These are phyloP conservation scores for Augochlorella aurata DNA, from an alignment of 2,888 invertebrate species.

Conservation along the genomic window DNA sequence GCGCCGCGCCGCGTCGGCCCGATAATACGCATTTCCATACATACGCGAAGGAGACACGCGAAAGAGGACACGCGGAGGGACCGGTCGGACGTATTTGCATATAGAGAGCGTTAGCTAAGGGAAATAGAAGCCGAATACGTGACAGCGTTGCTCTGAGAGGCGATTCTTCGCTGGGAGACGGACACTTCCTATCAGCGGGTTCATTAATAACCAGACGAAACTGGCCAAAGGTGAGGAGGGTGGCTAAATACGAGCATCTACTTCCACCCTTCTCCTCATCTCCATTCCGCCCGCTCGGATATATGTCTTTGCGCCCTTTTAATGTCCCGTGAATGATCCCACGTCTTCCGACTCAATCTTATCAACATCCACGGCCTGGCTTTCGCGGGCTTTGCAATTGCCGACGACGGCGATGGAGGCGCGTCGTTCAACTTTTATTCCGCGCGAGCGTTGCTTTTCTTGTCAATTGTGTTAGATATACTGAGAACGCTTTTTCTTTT, in stretches of 20 bases:
- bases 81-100: conserved; percentile 79
- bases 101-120: conserved; percentile 81
- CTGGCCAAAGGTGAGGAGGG: conserved; percentile 70
- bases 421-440: neutral
- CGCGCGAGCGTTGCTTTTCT: no score
- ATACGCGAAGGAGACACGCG: conserved; percentile 58
- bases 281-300: conserved; percentile 3
- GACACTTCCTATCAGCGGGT: conserved; percentile 79
- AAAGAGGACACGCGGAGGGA: conserved; percentile 68
- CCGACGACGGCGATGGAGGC: conserved; percentile 67
- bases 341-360: conserved; percentile 63
- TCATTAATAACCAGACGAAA: conserved; percentile 78
- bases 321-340: conserved; percentile 59
- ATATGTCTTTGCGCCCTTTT: conserved; percentile 45
- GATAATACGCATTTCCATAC: conserved; percentile 66
- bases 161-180: conserved; percentile 77
- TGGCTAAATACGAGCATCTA: conserved; percentile 73
- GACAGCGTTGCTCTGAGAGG: conserved; percentile 76
- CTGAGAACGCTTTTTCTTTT: no score
- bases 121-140: conserved; percentile 81
- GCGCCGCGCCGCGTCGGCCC: conserved; percentile 21
- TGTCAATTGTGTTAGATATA: no score
- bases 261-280: conserved; percentile 41
- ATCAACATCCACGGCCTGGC: conserved; percentile 51
- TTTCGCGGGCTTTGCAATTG: conserved; percentile 25